Percentiles rank a stretch among this genome's conserved stretches.
These are phyloP conservation scores for Dromococcyx pavoninus DNA, from an alignment of 2,797 vertebrate species.

Conservation along the genomic window DNA sequence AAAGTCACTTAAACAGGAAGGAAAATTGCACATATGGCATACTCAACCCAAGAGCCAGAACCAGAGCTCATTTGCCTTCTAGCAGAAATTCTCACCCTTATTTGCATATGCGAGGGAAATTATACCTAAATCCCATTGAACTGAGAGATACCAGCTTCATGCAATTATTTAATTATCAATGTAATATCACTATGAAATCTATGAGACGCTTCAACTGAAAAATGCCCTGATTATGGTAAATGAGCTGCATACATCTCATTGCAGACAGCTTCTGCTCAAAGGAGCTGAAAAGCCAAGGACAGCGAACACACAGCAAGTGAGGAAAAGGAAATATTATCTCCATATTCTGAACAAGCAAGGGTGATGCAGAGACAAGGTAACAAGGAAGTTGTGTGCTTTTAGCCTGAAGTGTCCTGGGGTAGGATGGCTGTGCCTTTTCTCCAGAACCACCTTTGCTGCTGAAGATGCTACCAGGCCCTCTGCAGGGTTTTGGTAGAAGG, in stretches of 20 bases:
- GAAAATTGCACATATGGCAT: background rate
- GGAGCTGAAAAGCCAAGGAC: background rate
- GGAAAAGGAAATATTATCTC: background rate
- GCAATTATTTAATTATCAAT: background rate
- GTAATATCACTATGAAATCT: background rate
- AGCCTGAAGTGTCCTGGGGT: background rate
- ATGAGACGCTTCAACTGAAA: background rate
- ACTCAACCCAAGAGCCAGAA: background rate
- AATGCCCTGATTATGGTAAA: background rate
- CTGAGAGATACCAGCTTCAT: background rate
- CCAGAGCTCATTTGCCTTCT: background rate
- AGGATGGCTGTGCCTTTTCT: background rate
- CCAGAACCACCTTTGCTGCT: background rate
- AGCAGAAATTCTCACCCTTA: background rate
- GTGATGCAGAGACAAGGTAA: background rate
- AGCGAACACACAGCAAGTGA: background rate
- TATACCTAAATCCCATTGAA: background rate
- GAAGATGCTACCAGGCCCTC: background rate
- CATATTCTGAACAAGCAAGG: background rate
- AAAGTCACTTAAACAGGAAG: background rate
- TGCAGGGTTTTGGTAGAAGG: background rate
- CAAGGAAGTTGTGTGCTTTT: background rate
- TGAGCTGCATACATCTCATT: rapidly evolving
- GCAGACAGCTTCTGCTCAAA: background rate
- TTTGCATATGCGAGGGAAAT: background rate